phyloP scores from a whole-genome alignment of 1,140 invertebrate species.

The Parapsyche elsis region DNA sequence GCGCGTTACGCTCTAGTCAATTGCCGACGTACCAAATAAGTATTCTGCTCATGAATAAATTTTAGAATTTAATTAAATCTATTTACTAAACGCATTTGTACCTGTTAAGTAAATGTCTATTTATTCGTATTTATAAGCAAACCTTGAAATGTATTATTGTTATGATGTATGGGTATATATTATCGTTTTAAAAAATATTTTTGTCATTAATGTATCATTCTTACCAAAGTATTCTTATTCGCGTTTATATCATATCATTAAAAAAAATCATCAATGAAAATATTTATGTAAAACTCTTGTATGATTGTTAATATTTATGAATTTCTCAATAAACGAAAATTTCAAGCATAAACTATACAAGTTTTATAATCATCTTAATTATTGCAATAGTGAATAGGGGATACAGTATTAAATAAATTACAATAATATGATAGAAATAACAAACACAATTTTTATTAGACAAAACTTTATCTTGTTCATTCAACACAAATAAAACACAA shows the following conservation, averaged over 20 bases:
- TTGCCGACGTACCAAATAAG: neutral
- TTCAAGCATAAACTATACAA: neutral
- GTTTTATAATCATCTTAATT: too few species aligned
- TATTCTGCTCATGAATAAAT: constrained; percentile 28
- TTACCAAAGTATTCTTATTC: neutral
- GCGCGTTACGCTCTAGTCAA: too few species aligned
- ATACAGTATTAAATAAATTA: too few species aligned
- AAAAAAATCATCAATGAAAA: neutral
- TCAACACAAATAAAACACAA: constrained; percentile 38
- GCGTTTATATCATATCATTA: neutral
- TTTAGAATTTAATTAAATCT: neutral
- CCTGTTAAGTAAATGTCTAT: constrained; percentile 47
- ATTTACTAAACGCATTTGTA: constrained; percentile 17
- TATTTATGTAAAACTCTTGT: neutral
- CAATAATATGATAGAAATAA: neutral
- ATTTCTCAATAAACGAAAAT: constrained; percentile 28
- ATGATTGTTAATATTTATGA: constrained; percentile 37
- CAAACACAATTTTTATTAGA: constrained; percentile 16
- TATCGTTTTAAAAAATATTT: neutral
- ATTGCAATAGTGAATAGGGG: too few species aligned
- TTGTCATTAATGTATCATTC: constrained; percentile 15
- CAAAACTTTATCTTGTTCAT: constrained; percentile 34
- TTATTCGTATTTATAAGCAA: constrained; percentile 29
- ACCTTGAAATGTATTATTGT: constrained; percentile 31
- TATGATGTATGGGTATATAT: neutral